Percentiles rank a stretch among this genome's conserved stretches.
Evolutionary conservation across 2,888 invertebrate genomes (phyloP).

Genomic region (Melangyna quadrimaculata): DNA sequence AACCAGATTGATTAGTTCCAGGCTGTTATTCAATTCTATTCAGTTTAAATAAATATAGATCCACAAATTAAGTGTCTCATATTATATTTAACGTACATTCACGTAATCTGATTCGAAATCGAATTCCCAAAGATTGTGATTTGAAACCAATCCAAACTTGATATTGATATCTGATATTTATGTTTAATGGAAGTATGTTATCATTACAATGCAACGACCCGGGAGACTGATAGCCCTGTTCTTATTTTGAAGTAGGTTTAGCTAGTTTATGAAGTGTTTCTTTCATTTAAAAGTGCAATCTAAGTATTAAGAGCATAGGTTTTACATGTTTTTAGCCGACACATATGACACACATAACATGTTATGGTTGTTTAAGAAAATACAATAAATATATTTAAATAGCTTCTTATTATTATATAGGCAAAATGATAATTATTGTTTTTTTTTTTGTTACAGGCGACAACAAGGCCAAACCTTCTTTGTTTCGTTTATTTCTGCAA

Average conservation of each 20-base stretch:
- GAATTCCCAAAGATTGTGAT: not conserved
- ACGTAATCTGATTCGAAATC: not conserved
- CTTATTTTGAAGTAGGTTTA: not conserved
- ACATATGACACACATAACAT: not conserved
- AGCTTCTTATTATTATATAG: no score
- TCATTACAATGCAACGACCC: not conserved
- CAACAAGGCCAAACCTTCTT: conserved; percentile 45
- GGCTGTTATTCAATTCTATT: no score
- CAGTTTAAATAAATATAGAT: no score
- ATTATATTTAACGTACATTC: not conserved
- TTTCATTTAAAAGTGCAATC: not conserved
- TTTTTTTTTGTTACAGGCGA: not conserved
- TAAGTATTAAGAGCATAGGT: not conserved
- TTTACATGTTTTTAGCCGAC: not conserved
- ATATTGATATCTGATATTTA: not conserved
- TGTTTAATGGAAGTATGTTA: not conserved
- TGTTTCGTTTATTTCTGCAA: conserved; percentile 16
- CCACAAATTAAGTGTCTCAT: no score
- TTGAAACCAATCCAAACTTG: not conserved
- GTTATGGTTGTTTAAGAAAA: no score
- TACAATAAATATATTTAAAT: no score
- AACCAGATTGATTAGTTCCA: no score
- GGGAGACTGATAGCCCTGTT: not conserved
- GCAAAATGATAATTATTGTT: conserved; percentile 37
- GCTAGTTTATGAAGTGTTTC: not conserved